Percentiles rank a stretch among this genome's conserved stretches.
phyloP scores from a whole-genome alignment of 2,888 invertebrate species.

The Orthosia gothica region DNA sequence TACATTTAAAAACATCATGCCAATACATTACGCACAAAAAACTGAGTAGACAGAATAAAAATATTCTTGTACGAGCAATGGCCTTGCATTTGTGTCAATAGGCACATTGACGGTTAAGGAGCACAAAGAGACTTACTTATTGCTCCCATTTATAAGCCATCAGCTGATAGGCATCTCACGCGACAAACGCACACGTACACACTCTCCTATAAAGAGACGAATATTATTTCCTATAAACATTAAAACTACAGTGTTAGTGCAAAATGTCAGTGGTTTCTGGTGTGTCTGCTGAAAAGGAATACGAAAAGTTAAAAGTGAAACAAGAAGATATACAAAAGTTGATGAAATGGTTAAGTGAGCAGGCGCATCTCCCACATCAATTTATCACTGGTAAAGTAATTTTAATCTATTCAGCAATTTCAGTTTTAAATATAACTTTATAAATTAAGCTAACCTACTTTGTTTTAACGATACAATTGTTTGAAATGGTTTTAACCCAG shows the following conservation, averaged over 20 bases:
- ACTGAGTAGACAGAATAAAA: slow-evolving; percentile 17
- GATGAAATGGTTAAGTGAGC: slow-evolving; percentile 91
- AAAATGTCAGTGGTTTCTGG: slow-evolving; percentile 71
- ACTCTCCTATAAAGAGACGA: slow-evolving; percentile 4
- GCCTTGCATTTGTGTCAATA: slow-evolving; percentile 68
- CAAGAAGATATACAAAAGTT: slow-evolving; percentile 91
- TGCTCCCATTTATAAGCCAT: slow-evolving; percentile 62
- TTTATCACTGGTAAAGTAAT: slow-evolving; percentile 85
- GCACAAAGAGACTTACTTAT: slow-evolving; percentile 61
- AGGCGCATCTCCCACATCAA: slow-evolving; percentile 91
- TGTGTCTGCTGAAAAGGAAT: slow-evolving; percentile 82
- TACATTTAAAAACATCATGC: background rate
- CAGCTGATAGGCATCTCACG: slow-evolving; percentile 51
- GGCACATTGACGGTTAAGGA: slow-evolving; percentile 55
- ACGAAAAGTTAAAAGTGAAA: slow-evolving; percentile 91
- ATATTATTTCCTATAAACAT: slow-evolving; percentile 2
- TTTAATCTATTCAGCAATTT: background rate
- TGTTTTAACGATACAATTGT: slow-evolving; percentile 37
- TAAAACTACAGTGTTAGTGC: slow-evolving; percentile 26
- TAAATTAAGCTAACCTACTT: slow-evolving; percentile 36
- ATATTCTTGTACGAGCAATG: slow-evolving; percentile 39
- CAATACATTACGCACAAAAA: slow-evolving; percentile 1
- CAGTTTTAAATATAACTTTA: background rate
- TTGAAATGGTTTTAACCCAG: slow-evolving; percentile 41
- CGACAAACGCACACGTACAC: slow-evolving; percentile 36